A percentile compares a stretch with the other conserved stretches of the same genome.
Conservation (phyloP, 2,113 vertebrate genomes). For the Cyprinodon tularosa region DNA sequence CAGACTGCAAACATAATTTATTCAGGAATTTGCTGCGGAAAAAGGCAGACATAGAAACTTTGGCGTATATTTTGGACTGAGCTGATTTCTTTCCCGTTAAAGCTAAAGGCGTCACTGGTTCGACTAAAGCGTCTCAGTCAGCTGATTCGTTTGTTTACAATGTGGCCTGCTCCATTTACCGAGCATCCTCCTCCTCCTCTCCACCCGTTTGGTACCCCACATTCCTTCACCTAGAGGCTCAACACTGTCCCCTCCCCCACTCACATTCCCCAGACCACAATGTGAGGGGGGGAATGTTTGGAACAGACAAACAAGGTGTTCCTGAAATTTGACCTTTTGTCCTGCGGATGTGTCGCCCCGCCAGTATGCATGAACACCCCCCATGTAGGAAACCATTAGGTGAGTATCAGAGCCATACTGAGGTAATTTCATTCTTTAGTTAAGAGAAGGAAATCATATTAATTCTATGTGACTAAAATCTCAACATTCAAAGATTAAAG, state of each 20-base stretch:
- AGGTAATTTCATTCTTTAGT: too few species aligned
- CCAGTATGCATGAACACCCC: not conserved
- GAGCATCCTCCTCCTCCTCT: not conserved
- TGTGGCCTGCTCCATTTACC: not conserved
- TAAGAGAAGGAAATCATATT: too few species aligned
- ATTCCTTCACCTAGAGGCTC: not conserved
- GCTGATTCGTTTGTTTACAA: not conserved
- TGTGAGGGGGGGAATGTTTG: not conserved
- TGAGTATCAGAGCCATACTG: too few species aligned
- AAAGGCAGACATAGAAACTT: not conserved
- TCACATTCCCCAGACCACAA: not conserved
- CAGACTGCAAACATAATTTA: constrained; percentile 83
- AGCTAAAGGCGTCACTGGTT: not conserved
- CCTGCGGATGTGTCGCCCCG: not conserved
- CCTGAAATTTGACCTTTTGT: not conserved
- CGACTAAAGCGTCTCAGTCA: not conserved
- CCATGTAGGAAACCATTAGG: too few species aligned
- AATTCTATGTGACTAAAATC: too few species aligned
- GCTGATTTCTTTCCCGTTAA: not conserved
- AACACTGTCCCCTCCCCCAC: constrained; percentile 28
- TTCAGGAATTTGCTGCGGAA: constrained; percentile 79
- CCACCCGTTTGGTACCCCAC: too few species aligned
- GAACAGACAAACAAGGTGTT: not conserved
- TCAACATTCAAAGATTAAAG: too few species aligned
- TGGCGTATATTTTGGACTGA: not conserved